phyloP scores from a whole-genome alignment of 2,797 vertebrate species.

The Limnodromus scolopaceus region DNA sequence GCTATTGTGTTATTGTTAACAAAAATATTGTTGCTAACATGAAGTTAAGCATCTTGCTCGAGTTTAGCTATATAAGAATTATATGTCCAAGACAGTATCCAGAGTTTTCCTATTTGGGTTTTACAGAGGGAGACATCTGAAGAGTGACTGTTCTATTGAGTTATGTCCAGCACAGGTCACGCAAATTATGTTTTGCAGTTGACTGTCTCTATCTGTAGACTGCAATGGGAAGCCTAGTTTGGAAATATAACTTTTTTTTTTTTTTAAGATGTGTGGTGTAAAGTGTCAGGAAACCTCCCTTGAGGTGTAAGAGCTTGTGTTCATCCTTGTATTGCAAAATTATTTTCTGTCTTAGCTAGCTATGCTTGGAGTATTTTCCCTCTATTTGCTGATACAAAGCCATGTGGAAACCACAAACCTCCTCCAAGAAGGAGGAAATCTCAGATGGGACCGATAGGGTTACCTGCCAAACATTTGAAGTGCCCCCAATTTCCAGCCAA shows the following conservation, averaged over 20 bases:
- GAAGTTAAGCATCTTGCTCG: neutral
- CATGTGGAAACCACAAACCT: neutral
- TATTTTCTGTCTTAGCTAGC: neutral
- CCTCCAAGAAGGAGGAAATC: neutral
- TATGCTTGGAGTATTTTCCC: neutral
- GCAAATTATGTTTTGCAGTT: neutral
- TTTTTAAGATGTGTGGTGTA: neutral
- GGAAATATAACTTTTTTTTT: neutral
- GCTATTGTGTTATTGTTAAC: neutral
- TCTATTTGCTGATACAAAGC: neutral
- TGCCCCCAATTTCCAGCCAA: neutral
- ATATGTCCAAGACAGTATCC: neutral
- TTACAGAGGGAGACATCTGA: neutral
- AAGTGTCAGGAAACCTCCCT: neutral
- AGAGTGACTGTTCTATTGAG: neutral
- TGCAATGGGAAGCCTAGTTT: neutral
- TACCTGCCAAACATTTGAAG: neutral
- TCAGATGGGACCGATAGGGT: neutral
- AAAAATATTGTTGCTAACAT: neutral
- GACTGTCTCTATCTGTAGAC: neutral
- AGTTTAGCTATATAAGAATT: neutral
- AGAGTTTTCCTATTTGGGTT: neutral
- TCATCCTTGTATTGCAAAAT: neutral
- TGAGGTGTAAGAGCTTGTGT: neutral
- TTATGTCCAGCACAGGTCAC: neutral